Evolutionary conservation across 2,888 invertebrate genomes (phyloP).

Genomic region (Pachycephus smyrnensis): DNA sequence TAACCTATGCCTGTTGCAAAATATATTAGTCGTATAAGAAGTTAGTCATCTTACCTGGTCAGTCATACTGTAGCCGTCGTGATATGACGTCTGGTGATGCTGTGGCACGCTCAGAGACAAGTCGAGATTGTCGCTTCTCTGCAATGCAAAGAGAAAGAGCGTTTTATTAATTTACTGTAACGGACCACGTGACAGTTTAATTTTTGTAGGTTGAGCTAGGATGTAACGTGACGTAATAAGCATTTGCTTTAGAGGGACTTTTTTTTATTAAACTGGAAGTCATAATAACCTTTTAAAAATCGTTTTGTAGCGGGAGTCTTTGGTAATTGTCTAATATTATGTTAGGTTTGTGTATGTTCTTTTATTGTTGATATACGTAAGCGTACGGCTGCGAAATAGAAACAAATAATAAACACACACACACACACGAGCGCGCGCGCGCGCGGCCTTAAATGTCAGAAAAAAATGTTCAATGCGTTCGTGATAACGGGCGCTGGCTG

Average conservation of each 20-base stretch:
- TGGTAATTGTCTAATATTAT: not conserved
- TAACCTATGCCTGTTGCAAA: not conserved
- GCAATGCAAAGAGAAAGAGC: conserved; percentile 68
- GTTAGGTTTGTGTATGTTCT: not conserved
- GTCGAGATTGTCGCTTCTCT: conserved; percentile 83
- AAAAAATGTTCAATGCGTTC: not conserved
- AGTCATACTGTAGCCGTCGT: conserved; percentile 80
- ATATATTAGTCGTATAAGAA: not conserved
- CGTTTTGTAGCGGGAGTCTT: not conserved
- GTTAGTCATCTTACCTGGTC: conserved; percentile 74
- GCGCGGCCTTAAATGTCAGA: not conserved
- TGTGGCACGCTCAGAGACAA: conserved; percentile 79
- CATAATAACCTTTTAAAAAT: no score
- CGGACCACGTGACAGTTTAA: not conserved
- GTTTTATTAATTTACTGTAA: not conserved
- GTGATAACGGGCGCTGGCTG: not conserved
- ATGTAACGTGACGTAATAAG: not conserved
- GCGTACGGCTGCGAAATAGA: not conserved
- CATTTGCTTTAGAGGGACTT: not conserved
- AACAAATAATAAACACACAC: not conserved
- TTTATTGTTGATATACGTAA: not conserved
- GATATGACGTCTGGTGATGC: conserved; percentile 67
- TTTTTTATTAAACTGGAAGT: no score
- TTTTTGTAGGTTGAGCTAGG: not conserved
- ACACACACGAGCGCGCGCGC: no score